phyloP scores from a whole-genome alignment of 2,113 vertebrate genomes.

The Agapornis roseicollis region DNA sequence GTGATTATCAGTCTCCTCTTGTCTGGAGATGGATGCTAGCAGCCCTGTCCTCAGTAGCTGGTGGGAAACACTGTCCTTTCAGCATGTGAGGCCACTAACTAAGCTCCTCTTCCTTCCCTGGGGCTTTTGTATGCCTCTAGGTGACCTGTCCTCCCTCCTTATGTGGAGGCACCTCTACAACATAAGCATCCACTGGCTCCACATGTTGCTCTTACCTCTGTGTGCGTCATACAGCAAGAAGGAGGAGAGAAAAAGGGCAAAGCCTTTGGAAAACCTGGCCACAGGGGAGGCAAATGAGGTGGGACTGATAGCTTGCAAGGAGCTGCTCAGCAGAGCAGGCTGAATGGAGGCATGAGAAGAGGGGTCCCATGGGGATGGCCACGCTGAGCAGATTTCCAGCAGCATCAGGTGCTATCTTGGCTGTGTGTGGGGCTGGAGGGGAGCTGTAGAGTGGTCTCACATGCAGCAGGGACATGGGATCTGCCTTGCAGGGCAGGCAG shows the following conservation, averaged over 20 bases:
- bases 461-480: accelerated
- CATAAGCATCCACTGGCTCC: accelerated
- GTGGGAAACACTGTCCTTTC: neutral
- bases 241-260: neutral
- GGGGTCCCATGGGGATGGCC: neutral
- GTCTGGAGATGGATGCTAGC: neutral
- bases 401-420: neutral
- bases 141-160: neutral
- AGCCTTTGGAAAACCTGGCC: neutral
- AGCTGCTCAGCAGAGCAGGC: neutral
- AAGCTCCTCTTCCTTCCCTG: neutral
- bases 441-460: neutral
- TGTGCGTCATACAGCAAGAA: accelerated
- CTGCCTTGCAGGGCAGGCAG: neutral
- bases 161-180: neutral
- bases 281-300: accelerated
- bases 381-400: neutral
- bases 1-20: neutral
- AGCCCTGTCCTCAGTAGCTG: neutral
- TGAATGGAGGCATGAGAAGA: neutral
- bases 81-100: accelerated
- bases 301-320: neutral
- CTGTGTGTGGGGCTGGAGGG: accelerated
- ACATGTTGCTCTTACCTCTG: neutral
- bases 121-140: neutral